Conservation (phyloP, 2,797 vertebrate genomes). For the Acipenser ruthenus region DNA sequence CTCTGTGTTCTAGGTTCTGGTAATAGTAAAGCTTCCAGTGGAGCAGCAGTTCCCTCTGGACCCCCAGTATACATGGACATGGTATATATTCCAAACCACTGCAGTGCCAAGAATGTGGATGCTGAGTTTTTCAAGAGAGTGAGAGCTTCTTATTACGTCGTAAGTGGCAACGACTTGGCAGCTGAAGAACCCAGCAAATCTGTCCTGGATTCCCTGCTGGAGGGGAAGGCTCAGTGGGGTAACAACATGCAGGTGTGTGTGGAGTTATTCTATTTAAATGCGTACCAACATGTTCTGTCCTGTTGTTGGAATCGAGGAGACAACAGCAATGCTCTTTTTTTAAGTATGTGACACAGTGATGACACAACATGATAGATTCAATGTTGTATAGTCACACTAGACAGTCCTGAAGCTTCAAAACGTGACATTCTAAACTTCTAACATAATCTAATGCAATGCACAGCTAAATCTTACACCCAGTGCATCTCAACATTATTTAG, state of each 20-base stretch:
- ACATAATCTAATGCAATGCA: too few relatives aligned
- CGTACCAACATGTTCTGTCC: too few relatives aligned
- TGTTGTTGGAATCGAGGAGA: too few relatives aligned
- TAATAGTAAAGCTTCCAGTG: slow-evolving; percentile 62
- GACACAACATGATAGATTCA: too few relatives aligned
- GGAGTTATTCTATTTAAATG: too few relatives aligned
- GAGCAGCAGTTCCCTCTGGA: slow-evolving; percentile 66
- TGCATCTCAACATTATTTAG: too few relatives aligned
- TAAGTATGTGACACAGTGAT: too few relatives aligned
- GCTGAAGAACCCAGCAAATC: slow-evolving; percentile 84
- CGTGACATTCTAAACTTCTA: too few relatives aligned
- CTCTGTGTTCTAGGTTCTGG: slow-evolving; percentile 55
- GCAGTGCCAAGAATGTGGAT: slow-evolving; percentile 90
- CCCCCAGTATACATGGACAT: slow-evolving; percentile 92
- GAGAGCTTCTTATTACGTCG: slow-evolving; percentile 90
- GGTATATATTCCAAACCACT: slow-evolving; percentile 96
- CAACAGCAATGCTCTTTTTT: too few relatives aligned
- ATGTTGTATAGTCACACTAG: too few relatives aligned
- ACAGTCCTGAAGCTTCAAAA: too few relatives aligned
- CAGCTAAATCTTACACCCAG: too few relatives aligned
- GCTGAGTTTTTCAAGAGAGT: slow-evolving; percentile 92
- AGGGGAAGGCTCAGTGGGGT: slow-evolving; percentile 91
- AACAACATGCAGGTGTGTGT: slow-evolving; percentile 79
- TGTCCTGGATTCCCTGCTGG: slow-evolving; percentile 85
- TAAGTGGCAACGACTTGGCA: slow-evolving; percentile 86